phyloP scores from a whole-genome alignment of 2,888 invertebrate species.

The Agrotis clavis region DNA sequence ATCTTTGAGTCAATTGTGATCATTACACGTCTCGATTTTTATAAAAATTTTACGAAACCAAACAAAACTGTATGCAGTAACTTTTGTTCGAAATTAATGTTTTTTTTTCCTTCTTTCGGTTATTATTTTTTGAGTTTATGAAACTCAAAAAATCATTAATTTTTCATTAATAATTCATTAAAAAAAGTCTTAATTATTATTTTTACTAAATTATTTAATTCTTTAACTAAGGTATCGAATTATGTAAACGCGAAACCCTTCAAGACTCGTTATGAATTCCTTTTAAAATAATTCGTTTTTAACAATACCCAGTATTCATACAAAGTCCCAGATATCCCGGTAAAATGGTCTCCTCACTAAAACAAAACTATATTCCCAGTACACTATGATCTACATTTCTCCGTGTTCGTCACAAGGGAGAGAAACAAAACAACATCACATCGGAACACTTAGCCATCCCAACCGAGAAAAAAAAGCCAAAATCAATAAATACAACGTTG shows the following conservation, averaged over 20 bases:
- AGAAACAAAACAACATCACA: slow-evolving; percentile 51
- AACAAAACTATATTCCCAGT: not conserved
- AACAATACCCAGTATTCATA: not conserved
- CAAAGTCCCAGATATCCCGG: not conserved
- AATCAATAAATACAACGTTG: slow-evolving; percentile 65
- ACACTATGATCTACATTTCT: slow-evolving; percentile 23
- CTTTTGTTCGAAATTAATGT: not conserved
- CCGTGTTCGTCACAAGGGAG: slow-evolving; percentile 32
- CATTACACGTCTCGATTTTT: too few species aligned
- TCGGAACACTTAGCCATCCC: slow-evolving; percentile 54
- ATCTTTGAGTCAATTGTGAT: too few species aligned
- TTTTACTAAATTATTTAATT: too few species aligned
- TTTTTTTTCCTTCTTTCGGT: not conserved
- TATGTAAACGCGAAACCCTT: too few species aligned
- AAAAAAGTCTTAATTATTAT: too few species aligned
- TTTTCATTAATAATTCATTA: too few species aligned
- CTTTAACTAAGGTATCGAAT: too few species aligned
- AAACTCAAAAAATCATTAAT: too few species aligned
- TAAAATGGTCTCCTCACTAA: not conserved
- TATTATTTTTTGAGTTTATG: too few species aligned
- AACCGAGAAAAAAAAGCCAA: slow-evolving; percentile 60
- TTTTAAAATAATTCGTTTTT: not conserved
- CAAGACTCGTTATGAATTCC: too few species aligned
- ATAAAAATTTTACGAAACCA: too few species aligned
- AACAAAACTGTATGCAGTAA: too few species aligned